phyloP scores from a whole-genome alignment of 2,888 invertebrate genomes.

The Horisme vitalbata region DNA sequence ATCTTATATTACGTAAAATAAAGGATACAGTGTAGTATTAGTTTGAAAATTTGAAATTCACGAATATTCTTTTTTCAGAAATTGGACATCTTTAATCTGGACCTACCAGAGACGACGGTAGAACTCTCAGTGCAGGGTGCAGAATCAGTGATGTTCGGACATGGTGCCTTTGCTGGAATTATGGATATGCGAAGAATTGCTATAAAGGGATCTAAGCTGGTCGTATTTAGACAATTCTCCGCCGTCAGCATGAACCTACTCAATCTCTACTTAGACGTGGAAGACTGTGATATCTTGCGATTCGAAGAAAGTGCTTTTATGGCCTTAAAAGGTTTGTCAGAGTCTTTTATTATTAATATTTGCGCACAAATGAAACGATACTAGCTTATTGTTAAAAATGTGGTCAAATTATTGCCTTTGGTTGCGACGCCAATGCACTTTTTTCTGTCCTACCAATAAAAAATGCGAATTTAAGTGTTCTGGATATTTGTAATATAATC shows the following conservation, averaged over 20 bases:
- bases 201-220: slow-evolving; percentile 74
- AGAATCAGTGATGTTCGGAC: slow-evolving; percentile 76
- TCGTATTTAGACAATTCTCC: slow-evolving; percentile 82
- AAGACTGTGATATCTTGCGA: slow-evolving; percentile 81
- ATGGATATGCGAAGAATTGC: slow-evolving; percentile 80
- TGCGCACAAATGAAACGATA: slow-evolving; percentile 17
- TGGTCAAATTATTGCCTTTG: too few species aligned
- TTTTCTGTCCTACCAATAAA: too few species aligned
- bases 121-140: slow-evolving; percentile 83
- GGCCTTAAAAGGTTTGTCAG: slow-evolving; percentile 84
- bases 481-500: too few species aligned
- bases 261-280: slow-evolving; percentile 83
- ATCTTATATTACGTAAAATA: too few species aligned
- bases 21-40: not conserved
- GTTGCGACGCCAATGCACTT: too few species aligned
- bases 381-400: too few species aligned
- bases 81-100: slow-evolving; percentile 70
- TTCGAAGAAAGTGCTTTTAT: slow-evolving; percentile 86
- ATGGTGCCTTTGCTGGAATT: slow-evolving; percentile 81
- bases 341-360: too few species aligned
- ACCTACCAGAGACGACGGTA: slow-evolving; percentile 82
- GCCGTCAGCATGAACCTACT: slow-evolving; percentile 84
- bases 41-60: not conserved
- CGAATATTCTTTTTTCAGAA: slow-evolving; percentile 54
- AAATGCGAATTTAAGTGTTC: too few species aligned